These are phyloP conservation scores for Frankliniella fusca DNA, from an alignment of 2,888 invertebrate genomes.

Conservation along the genomic window DNA sequence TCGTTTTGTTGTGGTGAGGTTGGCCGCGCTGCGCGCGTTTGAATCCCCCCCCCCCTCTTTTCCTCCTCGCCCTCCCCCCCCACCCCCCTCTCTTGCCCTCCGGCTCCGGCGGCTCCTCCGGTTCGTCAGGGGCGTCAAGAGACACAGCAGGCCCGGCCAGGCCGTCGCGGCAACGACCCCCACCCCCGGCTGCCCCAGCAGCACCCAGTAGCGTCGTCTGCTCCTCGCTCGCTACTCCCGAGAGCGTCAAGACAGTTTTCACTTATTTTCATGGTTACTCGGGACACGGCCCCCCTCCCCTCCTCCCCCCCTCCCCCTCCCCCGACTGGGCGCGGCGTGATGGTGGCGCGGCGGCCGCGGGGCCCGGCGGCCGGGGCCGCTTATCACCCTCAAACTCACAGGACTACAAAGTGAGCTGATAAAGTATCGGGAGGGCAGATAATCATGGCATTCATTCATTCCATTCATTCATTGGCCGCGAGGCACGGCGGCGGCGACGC, in stretches of 20 bases:
- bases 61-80: too few species aligned
- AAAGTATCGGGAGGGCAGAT: not conserved
- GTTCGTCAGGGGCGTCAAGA: not conserved
- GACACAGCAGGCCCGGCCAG: too few species aligned
- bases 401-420: slow-evolving; percentile 10
- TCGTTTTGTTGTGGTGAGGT: not conserved
- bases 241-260: too few species aligned
- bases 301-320: too few species aligned
- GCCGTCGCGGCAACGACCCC: too few species aligned
- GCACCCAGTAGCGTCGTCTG: not conserved
- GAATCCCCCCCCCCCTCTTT: not conserved
- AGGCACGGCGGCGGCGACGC: not conserved
- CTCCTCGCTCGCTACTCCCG: too few species aligned
- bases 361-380: not conserved
- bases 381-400: slow-evolving; percentile 8
- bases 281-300: too few species aligned
- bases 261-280: too few species aligned
- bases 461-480: slow-evolving; percentile 5
- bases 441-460: not conserved
- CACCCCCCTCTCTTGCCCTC: too few species aligned
- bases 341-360: not conserved
- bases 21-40: not conserved
- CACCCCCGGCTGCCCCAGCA: too few species aligned
- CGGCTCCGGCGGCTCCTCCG: too few species aligned
- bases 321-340: too few species aligned